Base-by-base conservation (phyloP, 2,888 invertebrate species). In the Mesochorus sp. region DNA sequence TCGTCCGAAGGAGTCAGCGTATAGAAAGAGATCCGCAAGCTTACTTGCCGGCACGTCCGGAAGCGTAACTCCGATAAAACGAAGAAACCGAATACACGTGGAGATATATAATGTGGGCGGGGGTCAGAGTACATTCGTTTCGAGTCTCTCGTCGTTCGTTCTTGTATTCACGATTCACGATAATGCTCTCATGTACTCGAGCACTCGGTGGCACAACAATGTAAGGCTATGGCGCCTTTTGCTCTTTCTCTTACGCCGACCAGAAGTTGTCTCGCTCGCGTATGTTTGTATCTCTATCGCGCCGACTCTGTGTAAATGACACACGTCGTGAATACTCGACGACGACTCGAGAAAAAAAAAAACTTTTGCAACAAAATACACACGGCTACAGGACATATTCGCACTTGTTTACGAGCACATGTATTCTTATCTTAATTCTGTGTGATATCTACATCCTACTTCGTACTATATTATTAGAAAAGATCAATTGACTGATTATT, bases 71-170 rank as follows among this genome's bases (percentile, higher is more conserved):
- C 59, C 51, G 66, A 74, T 74, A 51, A 66, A 59, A 14, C 10
- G 66, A 67, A 51, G 51, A 19, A 53, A 59, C 31, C 17, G 14
- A 42, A 34, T 34, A 34, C n/a, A 34, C 34, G 26, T 61, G 26
- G 37, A 34, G 66, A 66, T 39, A 49, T 59, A 66, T 66, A 49
- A 28, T 59, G 66, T 74, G 66, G 73, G 73, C 31, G 73, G 49
- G 21, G 73, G 57, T 59, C 73, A 74, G 49, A 59, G 73, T 74
- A 49, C 59, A 66, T 74, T 74, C 73, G 57, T 74, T 74, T 66
- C 66, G 34, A 49, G 66, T 24, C 39, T 31, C 55, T 12, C 49
- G 73, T 19, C 49, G 49, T 39, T 39, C 66, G 34, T 74, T 70
- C 47, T 47, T 28, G 70, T 70, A 70, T 70, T 59, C 70, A 59